Percentiles rank a stretch among this genome's conserved stretches.
Conservation (phyloP, 53 echinoderm and acorn worm species). For the Holothuria leucospilota region DNA sequence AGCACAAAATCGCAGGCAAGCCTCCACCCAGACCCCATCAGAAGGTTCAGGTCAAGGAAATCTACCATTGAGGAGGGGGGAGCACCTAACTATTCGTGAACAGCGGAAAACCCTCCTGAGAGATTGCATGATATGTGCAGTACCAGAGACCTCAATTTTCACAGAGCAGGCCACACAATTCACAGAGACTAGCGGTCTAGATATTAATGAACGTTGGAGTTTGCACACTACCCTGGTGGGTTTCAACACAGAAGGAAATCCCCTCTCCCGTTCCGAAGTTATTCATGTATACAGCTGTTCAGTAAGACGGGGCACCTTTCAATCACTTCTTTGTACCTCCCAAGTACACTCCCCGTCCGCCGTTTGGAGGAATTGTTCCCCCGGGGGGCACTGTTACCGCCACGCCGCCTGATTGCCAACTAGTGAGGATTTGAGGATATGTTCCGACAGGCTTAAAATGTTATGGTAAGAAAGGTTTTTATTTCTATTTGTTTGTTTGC, state of each 20-base stretch:
- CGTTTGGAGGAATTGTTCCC: conserved; percentile 18
- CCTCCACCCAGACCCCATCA: too few relatives aligned
- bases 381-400: neutral
- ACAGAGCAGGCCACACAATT: too few relatives aligned
- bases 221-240: neutral
- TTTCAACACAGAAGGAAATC: conserved; percentile 4
- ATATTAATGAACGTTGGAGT: neutral
- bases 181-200: neutral
- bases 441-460: neutral
- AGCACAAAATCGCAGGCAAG: too few relatives aligned
- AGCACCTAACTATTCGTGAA: too few relatives aligned
- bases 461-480: too few relatives aligned
- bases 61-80: too few relatives aligned
- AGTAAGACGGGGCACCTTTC: neutral
- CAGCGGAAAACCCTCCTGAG: too few relatives aligned
- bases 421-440: neutral
- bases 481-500: too few relatives aligned
- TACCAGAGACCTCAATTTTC: too few relatives aligned
- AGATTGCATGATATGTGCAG: too few relatives aligned
- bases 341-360: neutral
- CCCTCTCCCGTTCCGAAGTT: neutral
- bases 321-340: conserved; percentile 16
- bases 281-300: neutral
- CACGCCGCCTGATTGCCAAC: neutral
- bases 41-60: too few relatives aligned